phyloP scores from a whole-genome alignment of 2,888 invertebrate species.

The Sarcophaga rosellei region DNA sequence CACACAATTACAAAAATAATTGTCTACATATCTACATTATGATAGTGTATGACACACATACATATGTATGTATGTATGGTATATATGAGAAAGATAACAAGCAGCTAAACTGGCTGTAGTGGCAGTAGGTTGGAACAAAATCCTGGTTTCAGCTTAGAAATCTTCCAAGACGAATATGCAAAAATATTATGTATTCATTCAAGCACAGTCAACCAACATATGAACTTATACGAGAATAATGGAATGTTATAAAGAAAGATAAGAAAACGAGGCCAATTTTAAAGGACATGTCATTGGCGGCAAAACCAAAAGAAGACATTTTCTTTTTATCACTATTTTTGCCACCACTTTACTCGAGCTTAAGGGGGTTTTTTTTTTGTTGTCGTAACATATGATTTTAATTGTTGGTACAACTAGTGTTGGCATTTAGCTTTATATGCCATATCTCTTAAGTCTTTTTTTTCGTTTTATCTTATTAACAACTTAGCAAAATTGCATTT shows the following conservation, averaged over 20 bases:
- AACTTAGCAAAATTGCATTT: too few relatives aligned
- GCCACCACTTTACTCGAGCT: too few relatives aligned
- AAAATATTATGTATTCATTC: background rate
- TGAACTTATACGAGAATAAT: constrained; percentile 10
- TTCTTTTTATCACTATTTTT: background rate
- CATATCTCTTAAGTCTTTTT: too few relatives aligned
- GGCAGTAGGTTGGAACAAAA: constrained; percentile 8
- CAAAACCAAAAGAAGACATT: constrained; percentile 59
- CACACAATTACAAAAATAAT: too few relatives aligned
- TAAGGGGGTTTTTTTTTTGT: too few relatives aligned
- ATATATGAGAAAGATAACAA: too few relatives aligned
- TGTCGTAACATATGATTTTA: too few relatives aligned
- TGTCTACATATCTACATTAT: too few relatives aligned
- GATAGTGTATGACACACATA: background rate
- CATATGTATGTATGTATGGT: background rate
- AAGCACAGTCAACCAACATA: background rate
- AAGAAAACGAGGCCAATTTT: constrained; percentile 66
- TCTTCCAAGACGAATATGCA: constrained; percentile 39
- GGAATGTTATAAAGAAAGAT: constrained; percentile 52
- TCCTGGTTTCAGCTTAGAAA: constrained; percentile 36
- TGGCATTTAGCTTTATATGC: too few relatives aligned
- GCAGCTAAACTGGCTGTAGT: too few relatives aligned
- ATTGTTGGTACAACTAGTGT: too few relatives aligned
- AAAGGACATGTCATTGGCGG: constrained; percentile 55
- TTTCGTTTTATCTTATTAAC: too few relatives aligned